Evolutionary conservation across 2,888 invertebrate species (phyloP).

Genomic region (Lasioglossum vierecki): DNA sequence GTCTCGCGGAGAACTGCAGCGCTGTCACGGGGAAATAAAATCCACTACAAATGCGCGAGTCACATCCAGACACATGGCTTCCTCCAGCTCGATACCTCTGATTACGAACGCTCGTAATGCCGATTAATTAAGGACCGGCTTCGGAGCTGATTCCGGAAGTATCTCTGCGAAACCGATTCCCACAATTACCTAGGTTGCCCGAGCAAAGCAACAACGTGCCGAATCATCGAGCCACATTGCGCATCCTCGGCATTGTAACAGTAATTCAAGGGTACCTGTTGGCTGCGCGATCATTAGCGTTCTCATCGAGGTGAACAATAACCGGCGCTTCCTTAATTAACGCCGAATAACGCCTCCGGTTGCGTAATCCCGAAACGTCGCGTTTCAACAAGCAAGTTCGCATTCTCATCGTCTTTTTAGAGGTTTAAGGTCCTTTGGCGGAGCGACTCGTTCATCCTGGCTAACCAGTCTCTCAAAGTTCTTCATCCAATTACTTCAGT

Average conservation of each 20-base stretch:
- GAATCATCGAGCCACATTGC: slow-evolving; percentile 2
- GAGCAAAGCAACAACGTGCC: slow-evolving; percentile 3
- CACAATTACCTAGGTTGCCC: neutral
- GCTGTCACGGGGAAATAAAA: neutral
- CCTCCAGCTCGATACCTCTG: neutral
- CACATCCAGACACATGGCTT: neutral
- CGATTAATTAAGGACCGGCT: neutral
- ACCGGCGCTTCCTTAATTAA: slow-evolving; percentile 62
- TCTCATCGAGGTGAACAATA: slow-evolving; percentile 50
- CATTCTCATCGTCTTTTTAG: slow-evolving; percentile 12
- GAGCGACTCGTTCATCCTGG: neutral
- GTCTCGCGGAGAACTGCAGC: neutral
- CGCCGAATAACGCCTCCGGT: slow-evolving; percentile 48
- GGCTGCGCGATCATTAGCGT: slow-evolving; percentile 21
- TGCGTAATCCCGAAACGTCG: slow-evolving; percentile 43
- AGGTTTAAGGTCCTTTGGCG: neutral
- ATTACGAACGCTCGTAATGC: neutral
- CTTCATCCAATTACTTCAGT: too few species aligned
- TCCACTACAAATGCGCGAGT: neutral
- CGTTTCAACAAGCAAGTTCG: slow-evolving; percentile 62
- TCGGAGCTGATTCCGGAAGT: neutral
- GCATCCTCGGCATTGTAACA: slow-evolving; percentile 11
- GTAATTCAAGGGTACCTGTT: slow-evolving; percentile 10
- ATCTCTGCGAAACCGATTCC: neutral
- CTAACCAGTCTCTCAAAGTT: neutral